Base-by-base conservation (phyloP, 2,888 invertebrate species). In the Rhaphigaster nebulosa region DNA sequence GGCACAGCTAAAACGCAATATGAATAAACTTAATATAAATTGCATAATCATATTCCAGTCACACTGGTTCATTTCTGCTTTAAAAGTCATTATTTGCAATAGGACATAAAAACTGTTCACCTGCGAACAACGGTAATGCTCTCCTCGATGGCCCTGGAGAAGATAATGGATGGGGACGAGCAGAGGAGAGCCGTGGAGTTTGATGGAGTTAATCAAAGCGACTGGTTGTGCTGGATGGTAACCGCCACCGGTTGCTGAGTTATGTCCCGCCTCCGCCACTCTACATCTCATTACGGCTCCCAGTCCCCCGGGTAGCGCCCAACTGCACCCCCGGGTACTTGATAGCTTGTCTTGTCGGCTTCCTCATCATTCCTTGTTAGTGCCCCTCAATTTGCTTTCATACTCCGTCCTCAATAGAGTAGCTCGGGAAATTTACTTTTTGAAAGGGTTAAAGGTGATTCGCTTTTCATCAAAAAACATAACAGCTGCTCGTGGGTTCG, bases 201-300 rank as follows among this genome's bases (percentile, higher is more conserved):
- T 84, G 84, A 45, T 45, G 45, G 45, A 84, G 84, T 84, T 84
- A 84, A 84, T 84, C 84, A 84, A 84, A 84, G 84, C 80, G 80
- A 45, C 84, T 50, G 84, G 41, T 50, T 84, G 84, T 38, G 84
- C 84, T 84, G 84, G 84, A 84, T 84, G 84, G 34, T 84, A 84
- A 84, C 45, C 84, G 45, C 84, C 45, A 45, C 45, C 45, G 45
- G 84, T 84, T 13, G 45, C 84, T 45, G 84, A 84, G 84, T 84
- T 84, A 84, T 84, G 84, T 45, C 84, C 84, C 84, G 26, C 80
- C 84, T 6, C 45, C 45, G 41, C 84, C 84, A 84, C 84, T 84
- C 84, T 84, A 84, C 84, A 84, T 84, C 84, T 84, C 84, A 84
- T 84, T 84, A 84, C 84, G 18, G 84, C 20, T 18, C 38, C 41